Evolutionary conservation across 2,888 invertebrate species (phyloP).

Genomic region (Sarcophaga subvicina): DNA sequence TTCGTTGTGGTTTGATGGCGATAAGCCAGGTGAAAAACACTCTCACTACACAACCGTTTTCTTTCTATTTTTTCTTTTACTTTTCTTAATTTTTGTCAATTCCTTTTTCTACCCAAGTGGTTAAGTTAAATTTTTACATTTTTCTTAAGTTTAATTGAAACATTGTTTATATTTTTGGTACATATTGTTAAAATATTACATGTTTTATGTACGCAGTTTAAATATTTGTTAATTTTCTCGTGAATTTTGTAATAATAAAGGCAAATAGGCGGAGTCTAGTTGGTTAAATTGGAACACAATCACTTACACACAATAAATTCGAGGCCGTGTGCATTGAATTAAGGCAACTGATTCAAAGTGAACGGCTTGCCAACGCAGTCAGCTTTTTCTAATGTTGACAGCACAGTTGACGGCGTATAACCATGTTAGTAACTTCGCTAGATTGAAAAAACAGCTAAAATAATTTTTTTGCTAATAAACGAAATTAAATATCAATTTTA

Average conservation of each 20-base stretch:
- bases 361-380: not conserved
- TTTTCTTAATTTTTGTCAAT: not conserved
- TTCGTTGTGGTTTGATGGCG: slow-evolving; percentile 47
- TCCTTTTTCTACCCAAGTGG: too few relatives aligned
- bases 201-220: slow-evolving; percentile 37
- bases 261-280: slow-evolving; percentile 64
- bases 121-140: not conserved
- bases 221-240: slow-evolving; percentile 38
- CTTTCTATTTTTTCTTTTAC: slow-evolving; percentile 17
- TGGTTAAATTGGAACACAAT: slow-evolving; percentile 58
- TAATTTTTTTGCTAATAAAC: too few relatives aligned
- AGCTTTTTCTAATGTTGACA: not conserved
- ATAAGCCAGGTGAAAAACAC: slow-evolving; percentile 54
- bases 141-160: slow-evolving; percentile 2
- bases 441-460: too few relatives aligned
- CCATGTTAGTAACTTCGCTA: not conserved
- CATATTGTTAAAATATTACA: not conserved
- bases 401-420: not conserved
- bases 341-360: not conserved
- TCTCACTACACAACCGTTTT: slow-evolving; percentile 42
- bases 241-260: slow-evolving; percentile 54
- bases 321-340: slow-evolving; percentile 53
- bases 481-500: too few relatives aligned
- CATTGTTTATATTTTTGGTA: slow-evolving; percentile 22
- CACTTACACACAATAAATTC: slow-evolving; percentile 38